Percentiles rank a stretch among this genome's conserved stretches.
These are phyloP conservation scores for Hafferia zeledoni DNA, from an alignment of 2,797 vertebrate genomes.

Conservation along the genomic window DNA sequence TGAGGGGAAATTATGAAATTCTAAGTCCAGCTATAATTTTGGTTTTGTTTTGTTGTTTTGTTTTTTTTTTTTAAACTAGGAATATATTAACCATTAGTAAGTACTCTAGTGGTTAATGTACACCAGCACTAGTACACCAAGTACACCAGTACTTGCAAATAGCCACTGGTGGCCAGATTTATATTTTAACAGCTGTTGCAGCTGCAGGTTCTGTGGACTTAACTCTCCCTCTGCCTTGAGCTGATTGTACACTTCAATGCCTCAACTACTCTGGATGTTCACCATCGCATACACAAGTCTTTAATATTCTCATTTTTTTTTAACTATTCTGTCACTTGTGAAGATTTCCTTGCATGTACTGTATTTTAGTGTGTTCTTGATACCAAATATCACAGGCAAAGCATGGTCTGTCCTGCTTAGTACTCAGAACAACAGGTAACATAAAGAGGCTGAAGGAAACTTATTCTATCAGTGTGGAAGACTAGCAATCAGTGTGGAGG, in stretches of 20 bases:
- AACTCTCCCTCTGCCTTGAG: not conserved
- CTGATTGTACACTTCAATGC: not conserved
- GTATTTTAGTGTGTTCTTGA: not conserved
- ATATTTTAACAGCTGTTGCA: not conserved
- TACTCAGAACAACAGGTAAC: not conserved
- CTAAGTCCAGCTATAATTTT: not conserved
- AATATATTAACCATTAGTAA: constrained; percentile 1
- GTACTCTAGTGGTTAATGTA: not conserved
- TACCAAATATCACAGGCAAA: not conserved
- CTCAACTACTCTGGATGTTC: not conserved
- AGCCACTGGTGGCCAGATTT: not conserved
- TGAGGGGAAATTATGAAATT: not conserved
- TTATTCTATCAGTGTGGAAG: not conserved
- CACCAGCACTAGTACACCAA: not conserved
- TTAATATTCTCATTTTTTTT: not conserved
- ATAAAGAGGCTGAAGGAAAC: not conserved
- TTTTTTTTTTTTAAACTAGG: not conserved
- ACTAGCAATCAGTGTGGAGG: not conserved
- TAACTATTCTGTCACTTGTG: not conserved
- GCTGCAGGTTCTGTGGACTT: not conserved
- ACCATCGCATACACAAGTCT: not conserved
- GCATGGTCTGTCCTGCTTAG: not conserved
- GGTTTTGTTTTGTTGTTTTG: not conserved
- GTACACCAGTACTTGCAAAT: not conserved
- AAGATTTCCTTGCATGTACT: not conserved